Percentiles rank a stretch among this genome's conserved stretches.
phyloP scores from a whole-genome alignment of 2,113 vertebrate genomes.

The Sinocyclocheilus anophthalmus region DNA sequence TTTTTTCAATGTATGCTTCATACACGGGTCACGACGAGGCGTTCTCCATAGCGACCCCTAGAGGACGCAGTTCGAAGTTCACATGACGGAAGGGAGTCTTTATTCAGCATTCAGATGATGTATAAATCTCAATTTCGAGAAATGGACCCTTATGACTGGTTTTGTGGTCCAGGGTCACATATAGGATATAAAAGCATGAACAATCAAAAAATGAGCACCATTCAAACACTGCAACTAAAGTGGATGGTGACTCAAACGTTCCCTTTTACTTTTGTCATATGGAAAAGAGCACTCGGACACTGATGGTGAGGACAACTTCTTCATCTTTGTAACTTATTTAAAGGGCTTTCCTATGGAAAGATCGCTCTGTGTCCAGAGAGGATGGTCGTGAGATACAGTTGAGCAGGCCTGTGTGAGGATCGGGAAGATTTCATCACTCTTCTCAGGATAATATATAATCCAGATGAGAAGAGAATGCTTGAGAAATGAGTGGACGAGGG shows the following conservation, averaged over 20 bases:
- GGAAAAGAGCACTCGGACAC: background rate
- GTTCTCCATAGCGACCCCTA: too few species aligned
- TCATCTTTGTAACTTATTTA: background rate
- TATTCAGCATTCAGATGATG: too few species aligned
- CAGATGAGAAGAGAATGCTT: background rate
- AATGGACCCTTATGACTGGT: too few species aligned
- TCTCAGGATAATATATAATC: slow-evolving; percentile 7
- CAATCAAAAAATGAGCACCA: background rate
- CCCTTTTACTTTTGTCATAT: background rate
- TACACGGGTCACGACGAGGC: too few species aligned
- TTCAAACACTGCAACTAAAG: background rate
- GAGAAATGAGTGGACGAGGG: background rate
- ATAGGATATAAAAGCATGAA: background rate
- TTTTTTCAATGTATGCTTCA: too few species aligned
- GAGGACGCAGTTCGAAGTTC: too few species aligned
- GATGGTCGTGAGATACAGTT: background rate
- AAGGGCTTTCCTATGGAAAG: background rate
- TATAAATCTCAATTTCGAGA: too few species aligned
- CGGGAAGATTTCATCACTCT: slow-evolving; percentile 35
- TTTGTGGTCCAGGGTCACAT: too few species aligned
- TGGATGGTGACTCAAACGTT: background rate
- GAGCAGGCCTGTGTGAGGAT: background rate
- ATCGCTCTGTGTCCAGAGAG: background rate
- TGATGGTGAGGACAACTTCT: background rate
- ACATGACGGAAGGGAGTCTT: too few species aligned